Conservation (phyloP, 1,140 invertebrate genomes). For the Musca domestica region DNA sequence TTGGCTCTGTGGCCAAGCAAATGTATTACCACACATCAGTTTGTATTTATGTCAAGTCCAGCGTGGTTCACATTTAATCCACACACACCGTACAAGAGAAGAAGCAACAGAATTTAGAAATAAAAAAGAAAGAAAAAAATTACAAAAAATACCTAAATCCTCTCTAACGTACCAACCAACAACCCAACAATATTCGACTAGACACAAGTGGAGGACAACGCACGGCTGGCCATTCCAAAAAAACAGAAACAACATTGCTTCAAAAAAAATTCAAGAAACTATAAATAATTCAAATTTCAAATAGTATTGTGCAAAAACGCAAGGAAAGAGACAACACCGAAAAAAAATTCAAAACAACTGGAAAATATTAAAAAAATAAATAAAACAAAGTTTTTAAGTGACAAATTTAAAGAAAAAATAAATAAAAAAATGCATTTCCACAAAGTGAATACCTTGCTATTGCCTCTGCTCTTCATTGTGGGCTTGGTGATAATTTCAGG, state of each 20-base stretch:
- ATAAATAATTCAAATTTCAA: neutral
- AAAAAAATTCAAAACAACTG: neutral
- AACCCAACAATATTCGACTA: too few species aligned
- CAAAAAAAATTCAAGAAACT: neutral
- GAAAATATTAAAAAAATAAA: neutral
- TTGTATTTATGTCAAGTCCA: constrained; percentile 20
- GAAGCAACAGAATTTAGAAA: neutral
- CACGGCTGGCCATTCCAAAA: neutral
- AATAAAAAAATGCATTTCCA: constrained; percentile 15
- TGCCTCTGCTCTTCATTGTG: constrained; percentile 5
- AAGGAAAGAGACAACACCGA: neutral
- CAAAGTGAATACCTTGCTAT: neutral
- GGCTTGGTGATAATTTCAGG: constrained; percentile 11
- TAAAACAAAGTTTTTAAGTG: too few species aligned
- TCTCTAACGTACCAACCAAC: too few species aligned
- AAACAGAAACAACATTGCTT: constrained; percentile 4
- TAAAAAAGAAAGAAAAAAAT: neutral
- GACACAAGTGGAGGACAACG: too few species aligned
- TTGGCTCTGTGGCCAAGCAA: constrained; percentile 11
- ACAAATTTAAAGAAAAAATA: neutral
- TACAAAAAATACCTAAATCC: neutral
- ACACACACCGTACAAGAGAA: too few species aligned
- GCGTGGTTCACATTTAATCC: constrained; percentile 5
- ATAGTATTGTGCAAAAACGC: constrained; percentile 4
- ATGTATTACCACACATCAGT: constrained; percentile 18